These are phyloP conservation scores for Megaptera novaeangliae DNA, from an alignment of 2,113 vertebrate genomes.

Conservation along the genomic window DNA sequence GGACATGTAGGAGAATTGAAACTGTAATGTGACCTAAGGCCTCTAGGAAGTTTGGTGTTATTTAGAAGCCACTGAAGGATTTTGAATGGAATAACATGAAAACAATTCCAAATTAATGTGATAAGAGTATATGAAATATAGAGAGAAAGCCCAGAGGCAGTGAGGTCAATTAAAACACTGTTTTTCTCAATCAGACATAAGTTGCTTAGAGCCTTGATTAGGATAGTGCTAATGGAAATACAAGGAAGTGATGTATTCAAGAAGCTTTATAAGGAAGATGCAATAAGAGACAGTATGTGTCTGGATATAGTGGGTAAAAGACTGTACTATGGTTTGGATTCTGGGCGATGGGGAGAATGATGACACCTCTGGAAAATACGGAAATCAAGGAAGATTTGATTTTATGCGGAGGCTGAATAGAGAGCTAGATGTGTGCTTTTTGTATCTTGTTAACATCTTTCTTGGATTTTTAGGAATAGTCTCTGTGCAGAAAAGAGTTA, in stretches of 20 bases:
- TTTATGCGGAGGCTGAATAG: background rate
- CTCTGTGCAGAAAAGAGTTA: background rate
- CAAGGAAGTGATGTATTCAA: background rate
- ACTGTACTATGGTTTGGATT: background rate
- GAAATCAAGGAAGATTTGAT: constrained; percentile 10
- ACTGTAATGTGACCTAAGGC: background rate
- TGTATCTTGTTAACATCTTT: background rate
- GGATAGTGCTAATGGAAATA: background rate
- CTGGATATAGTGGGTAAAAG: background rate
- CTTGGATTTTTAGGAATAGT: constrained; percentile 35
- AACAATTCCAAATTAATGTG: background rate
- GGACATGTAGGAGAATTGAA: background rate
- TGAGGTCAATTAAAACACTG: background rate
- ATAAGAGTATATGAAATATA: background rate
- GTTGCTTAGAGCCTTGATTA: background rate
- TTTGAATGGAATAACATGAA: constrained; percentile 9
- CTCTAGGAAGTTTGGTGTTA: background rate
- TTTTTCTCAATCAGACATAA: background rate
- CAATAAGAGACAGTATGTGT: background rate
- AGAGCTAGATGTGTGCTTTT: background rate
- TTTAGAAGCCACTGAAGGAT: background rate
- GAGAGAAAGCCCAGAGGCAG: background rate
- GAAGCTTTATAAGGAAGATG: background rate
- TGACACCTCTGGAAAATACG: background rate
- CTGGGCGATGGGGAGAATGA: background rate